These are phyloP conservation scores for Scelioninae gen. 2 DNA, from an alignment of 2,888 invertebrate genomes.

Conservation along the genomic window DNA sequence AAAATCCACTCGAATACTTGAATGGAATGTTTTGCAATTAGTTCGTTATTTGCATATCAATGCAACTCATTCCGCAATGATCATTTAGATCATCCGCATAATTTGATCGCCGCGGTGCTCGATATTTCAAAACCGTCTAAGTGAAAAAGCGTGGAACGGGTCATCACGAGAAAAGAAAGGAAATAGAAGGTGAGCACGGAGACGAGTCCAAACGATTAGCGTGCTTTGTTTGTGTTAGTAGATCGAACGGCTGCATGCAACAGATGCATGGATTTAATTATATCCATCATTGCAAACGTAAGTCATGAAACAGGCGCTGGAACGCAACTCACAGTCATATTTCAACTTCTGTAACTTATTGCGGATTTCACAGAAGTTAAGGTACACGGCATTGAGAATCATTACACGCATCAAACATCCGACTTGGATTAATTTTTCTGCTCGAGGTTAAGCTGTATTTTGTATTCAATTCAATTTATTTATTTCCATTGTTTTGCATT, in stretches of 20 bases:
- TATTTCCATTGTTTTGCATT: no score
- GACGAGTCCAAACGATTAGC: slow-evolving; percentile 34
- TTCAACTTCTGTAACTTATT: slow-evolving; percentile 19
- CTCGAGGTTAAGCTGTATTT: neutral
- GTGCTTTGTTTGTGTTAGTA: slow-evolving; percentile 36
- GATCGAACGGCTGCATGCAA: slow-evolving; percentile 33
- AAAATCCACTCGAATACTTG: slow-evolving; percentile 1
- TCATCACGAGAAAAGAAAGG: slow-evolving; percentile 44
- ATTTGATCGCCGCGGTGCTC: slow-evolving; percentile 29
- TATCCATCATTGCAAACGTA: slow-evolving; percentile 21
- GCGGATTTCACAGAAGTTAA: slow-evolving; percentile 7
- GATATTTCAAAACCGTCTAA: slow-evolving; percentile 36
- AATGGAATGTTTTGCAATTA: slow-evolving; percentile 30
- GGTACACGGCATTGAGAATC: no score
- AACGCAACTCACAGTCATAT: slow-evolving; percentile 20
- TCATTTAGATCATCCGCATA: slow-evolving; percentile 26
- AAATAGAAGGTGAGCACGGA: slow-evolving; percentile 32
- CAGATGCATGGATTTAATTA: slow-evolving; percentile 49
- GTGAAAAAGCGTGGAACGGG: slow-evolving; percentile 12
- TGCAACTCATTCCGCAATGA: slow-evolving; percentile 18
- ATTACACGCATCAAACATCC: slow-evolving; percentile 6
- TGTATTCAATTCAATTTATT: neutral
- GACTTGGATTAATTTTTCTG: slow-evolving; percentile 13
- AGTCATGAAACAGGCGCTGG: slow-evolving; percentile 26
- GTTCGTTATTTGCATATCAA: slow-evolving; percentile 39